These are phyloP conservation scores for Cyrtonyx montezumae DNA, from an alignment of 2,113 vertebrate genomes.

Conservation along the genomic window DNA sequence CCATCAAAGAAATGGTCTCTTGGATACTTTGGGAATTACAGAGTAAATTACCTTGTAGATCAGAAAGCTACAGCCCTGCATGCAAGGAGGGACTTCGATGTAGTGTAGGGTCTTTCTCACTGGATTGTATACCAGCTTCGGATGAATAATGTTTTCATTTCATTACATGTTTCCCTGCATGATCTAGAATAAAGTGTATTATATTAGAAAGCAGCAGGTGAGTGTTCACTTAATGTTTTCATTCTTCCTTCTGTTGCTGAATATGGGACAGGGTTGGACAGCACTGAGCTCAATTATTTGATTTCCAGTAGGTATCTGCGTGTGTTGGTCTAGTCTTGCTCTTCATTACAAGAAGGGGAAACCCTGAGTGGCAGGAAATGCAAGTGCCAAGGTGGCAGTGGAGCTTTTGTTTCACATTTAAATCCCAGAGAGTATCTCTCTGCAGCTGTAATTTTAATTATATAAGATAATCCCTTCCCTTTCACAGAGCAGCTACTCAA, in stretches of 20 bases:
- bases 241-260: neutral
- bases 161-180: neutral
- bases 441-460: conserved; percentile 63
- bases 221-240: neutral
- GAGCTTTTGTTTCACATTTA: neutral
- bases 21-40: neutral
- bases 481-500: conserved; percentile 18
- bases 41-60: neutral
- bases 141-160: neutral
- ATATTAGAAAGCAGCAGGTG: neutral
- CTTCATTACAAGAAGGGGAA: neutral
- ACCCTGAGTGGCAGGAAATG: neutral
- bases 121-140: neutral
- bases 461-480: conserved; percentile 20
- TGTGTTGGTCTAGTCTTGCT: neutral
- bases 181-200: neutral
- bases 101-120: neutral
- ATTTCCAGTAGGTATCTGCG: neutral
- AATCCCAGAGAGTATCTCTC: conserved; percentile 17
- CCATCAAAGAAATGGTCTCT: neutral
- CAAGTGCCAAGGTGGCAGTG: neutral
- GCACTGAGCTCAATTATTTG: neutral
- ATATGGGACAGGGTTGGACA: neutral
- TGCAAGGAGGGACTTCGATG: neutral
- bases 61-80: neutral